Evolutionary conservation across 2,888 invertebrate genomes (phyloP).

Genomic region (Osmoderma eremita): DNA sequence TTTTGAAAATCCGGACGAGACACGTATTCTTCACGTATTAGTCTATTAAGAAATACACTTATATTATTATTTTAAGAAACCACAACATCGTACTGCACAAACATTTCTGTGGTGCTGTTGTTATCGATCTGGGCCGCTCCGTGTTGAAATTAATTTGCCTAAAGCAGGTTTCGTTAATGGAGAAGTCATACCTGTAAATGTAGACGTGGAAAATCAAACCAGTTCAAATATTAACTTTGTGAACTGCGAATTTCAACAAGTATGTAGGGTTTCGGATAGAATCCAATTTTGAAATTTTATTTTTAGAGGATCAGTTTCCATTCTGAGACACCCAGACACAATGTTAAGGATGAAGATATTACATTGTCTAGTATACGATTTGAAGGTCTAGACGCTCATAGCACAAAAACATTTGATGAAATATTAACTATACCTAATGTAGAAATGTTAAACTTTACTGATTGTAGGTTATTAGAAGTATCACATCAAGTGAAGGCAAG

Average conservation of each 20-base stretch:
- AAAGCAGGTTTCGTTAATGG: constrained; percentile 16
- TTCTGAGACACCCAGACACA: not conserved
- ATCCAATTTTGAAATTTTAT: not conserved
- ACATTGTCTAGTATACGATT: not conserved
- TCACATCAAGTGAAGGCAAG: not conserved
- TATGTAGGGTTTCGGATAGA: not conserved
- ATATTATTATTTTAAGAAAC: constrained; percentile 10
- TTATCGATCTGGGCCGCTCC: constrained; percentile 4
- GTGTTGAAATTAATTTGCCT: not conserved
- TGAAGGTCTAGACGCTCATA: not conserved
- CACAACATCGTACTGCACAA: not conserved
- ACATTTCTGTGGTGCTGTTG: constrained; percentile 8
- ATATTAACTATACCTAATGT: not conserved
- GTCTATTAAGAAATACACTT: not conserved
- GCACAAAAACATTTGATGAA: constrained; percentile 5
- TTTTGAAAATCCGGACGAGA: too few relatives aligned
- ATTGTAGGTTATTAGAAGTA: constrained; percentile 1
- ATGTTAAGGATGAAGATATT: not conserved
- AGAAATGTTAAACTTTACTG: constrained; percentile 2
- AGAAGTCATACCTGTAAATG: constrained; percentile 4
- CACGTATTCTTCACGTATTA: not conserved
- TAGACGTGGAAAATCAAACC: constrained; percentile 6
- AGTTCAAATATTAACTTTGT: not conserved
- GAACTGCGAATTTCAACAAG: not conserved
- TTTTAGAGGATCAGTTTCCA: constrained; percentile 9